These are phyloP conservation scores for Melanerpes aurifrons DNA, from an alignment of 2,113 vertebrate genomes.

Conservation along the genomic window DNA sequence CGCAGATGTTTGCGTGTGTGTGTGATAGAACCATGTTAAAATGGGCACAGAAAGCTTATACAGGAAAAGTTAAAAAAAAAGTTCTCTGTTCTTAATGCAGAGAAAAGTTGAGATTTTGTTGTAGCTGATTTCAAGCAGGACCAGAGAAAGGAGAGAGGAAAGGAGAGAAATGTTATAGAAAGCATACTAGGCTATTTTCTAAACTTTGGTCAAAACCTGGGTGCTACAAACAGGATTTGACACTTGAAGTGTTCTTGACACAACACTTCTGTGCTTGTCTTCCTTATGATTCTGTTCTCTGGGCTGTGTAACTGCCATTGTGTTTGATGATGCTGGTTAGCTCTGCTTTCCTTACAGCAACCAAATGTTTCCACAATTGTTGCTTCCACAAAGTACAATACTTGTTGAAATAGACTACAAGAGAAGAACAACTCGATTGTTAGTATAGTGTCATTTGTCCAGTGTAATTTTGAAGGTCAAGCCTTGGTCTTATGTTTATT, in stretches of 20 bases:
- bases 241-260: neutral
- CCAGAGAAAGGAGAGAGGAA: neutral
- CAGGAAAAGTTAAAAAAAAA: neutral
- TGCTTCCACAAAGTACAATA: neutral
- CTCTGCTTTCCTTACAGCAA: neutral
- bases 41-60: neutral
- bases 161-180: neutral
- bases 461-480: neutral
- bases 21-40: neutral
- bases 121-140: constrained; percentile 2
- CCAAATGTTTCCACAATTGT: neutral
- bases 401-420: neutral
- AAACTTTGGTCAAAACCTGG: neutral
- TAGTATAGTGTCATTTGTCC: neutral
- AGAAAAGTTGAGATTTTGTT: constrained; percentile 8
- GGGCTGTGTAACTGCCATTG: neutral
- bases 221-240: constrained; percentile 24
- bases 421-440: neutral
- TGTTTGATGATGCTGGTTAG: neutral
- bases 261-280: neutral
- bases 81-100: neutral
- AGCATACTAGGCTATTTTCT: neutral
- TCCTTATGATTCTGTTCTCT: neutral
- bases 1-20: neutral
- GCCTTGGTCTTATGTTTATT: neutral